These are phyloP conservation scores for Hormiphora californensis DNA, from an alignment of 37 sponge, comb jelly and placozoan genomes.

Conservation along the genomic window DNA sequence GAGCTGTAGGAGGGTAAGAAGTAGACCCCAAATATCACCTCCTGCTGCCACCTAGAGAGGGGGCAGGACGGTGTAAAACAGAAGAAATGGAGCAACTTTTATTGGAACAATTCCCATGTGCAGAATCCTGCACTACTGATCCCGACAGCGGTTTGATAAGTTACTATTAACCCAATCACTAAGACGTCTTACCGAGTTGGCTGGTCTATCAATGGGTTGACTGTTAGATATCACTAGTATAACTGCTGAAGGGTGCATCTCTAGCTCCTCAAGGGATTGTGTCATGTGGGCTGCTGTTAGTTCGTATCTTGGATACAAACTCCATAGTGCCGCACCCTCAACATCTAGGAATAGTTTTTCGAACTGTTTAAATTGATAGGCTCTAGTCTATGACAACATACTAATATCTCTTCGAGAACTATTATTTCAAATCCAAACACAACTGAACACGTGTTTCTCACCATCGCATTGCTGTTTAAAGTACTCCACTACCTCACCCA, in stretches of 20 bases:
- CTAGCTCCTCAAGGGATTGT: neutral
- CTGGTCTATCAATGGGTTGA: no score
- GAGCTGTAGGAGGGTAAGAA: neutral
- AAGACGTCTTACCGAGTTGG: no score
- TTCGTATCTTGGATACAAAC: slow-evolving; percentile 32
- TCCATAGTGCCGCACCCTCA: slow-evolving; percentile 11
- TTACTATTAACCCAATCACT: no score
- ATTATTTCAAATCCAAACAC: no score
- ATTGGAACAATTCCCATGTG: no score
- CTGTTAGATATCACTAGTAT: neutral
- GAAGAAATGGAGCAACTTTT: no score
- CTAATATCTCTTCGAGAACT: no score
- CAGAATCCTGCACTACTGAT: no score
- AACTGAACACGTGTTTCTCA: no score
- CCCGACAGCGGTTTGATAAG: no score
- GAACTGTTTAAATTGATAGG: no score
- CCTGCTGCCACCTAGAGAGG: neutral
- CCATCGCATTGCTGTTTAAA: slow-evolving; percentile 10
- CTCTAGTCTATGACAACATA: no score
- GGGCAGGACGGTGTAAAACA: neutral
- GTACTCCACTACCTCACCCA: slow-evolving; percentile 14
- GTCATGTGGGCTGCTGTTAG: neutral
- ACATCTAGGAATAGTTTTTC: neutral
- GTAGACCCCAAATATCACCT: neutral
- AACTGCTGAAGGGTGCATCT: slow-evolving; percentile 46